phyloP scores from a whole-genome alignment of 1,140 invertebrate species.

The Leptonema lineaticorne region DNA sequence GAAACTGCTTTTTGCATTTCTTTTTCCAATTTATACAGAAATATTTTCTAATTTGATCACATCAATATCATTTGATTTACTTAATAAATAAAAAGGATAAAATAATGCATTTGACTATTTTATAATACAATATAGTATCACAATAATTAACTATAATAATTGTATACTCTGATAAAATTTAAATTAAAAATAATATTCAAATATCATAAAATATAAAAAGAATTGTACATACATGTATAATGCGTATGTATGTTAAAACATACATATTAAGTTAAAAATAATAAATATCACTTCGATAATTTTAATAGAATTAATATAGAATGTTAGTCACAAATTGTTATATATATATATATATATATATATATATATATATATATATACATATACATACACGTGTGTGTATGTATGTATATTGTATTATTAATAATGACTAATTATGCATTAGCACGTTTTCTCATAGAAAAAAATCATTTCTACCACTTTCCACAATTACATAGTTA shows the following conservation, averaged over 20 bases:
- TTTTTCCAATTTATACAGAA: too few species aligned
- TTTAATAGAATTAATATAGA: conserved; percentile 8
- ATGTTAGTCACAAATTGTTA: conserved; percentile 3
- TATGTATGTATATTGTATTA: too few species aligned
- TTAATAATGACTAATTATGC: too few species aligned
- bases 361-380: not conserved
- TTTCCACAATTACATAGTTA: too few species aligned
- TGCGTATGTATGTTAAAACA: not conserved
- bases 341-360: not conserved
- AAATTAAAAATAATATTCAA: not conserved
- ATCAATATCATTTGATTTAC: not conserved
- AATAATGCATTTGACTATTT: not conserved
- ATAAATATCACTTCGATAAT: not conserved
- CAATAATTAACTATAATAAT: not conserved
- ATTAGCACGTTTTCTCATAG: too few species aligned
- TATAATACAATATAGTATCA: conserved; percentile 8
- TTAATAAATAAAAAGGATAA: conserved; percentile 1
- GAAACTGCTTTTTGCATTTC: too few species aligned
- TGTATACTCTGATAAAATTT: not conserved
- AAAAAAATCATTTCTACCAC: too few species aligned
- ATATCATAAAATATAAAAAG: not conserved
- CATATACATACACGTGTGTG: too few species aligned
- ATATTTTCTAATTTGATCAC: too few species aligned
- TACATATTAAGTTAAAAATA: not conserved
- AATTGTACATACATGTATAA: not conserved